Percentiles rank a stretch among this genome's conserved stretches.
Evolutionary conservation across 1,140 invertebrate genomes (phyloP).

Genomic region (Dinoponera quadriceps): DNA sequence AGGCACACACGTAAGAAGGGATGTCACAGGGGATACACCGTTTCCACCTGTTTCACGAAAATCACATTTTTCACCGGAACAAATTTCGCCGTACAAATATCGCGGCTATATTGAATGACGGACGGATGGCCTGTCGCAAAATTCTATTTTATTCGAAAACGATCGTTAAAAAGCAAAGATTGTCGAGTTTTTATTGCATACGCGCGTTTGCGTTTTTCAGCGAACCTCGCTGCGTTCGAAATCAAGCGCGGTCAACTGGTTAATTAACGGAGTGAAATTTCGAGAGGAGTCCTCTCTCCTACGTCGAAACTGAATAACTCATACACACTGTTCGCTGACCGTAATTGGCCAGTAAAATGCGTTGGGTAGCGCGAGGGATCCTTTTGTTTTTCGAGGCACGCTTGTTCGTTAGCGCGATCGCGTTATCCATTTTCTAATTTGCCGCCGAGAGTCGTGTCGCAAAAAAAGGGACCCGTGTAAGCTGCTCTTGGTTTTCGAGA

Average conservation of each 20-base stretch:
- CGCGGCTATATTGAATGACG: conserved; percentile 6
- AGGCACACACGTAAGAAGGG: background rate
- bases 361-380: conserved; percentile 10
- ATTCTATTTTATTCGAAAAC: conserved; percentile 44
- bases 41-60: conserved; percentile 4
- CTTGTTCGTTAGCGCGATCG: conserved; percentile 40
- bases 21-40: background rate
- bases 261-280: conserved; percentile 55
- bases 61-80: conserved; percentile 28
- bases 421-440: conserved; percentile 39
- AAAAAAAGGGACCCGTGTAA: conserved; percentile 8
- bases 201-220: background rate
- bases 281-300: conserved; percentile 14
- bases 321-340: background rate
- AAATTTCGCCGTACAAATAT: conserved; percentile 48
- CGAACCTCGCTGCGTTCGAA: conserved; percentile 1
- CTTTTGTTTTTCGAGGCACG: conserved; percentile 28
- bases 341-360: conserved; percentile 35
- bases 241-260: conserved; percentile 31
- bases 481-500: conserved; percentile 14
- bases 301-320: conserved; percentile 47
- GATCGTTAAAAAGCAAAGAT: conserved; percentile 27
- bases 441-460: background rate
- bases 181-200: background rate
- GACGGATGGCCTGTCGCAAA: background rate